Base-by-base conservation (phyloP, 2,888 invertebrate species). In the Eucriotettix oculatus region DNA sequence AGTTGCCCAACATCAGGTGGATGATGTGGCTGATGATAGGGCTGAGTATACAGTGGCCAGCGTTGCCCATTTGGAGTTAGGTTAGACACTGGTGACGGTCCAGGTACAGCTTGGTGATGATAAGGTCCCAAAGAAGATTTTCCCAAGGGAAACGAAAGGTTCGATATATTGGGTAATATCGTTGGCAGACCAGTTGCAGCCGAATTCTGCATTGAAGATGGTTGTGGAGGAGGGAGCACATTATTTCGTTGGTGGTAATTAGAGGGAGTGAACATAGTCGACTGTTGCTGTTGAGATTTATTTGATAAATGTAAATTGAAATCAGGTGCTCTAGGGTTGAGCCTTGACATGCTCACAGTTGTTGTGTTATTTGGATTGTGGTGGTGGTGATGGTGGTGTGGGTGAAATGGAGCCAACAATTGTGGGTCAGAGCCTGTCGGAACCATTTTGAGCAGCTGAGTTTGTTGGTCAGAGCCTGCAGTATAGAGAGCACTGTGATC, bases 241-340 rank as follows among this genome's bases (percentile, higher is more conserved):
- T 62, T 62, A 42, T 63, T 63, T 10, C 41, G 62, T 14, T 41
- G 60, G 14, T 16, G 58, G 29, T 56, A 48, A 10, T 42, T 55
- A 1, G 41, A 54, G n/a, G 43, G 54, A 16, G 54, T 52, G 41
- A 56, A 59, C 44, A 57, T 60, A 10, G 12, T 53, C 17, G 44
- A 60, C 42, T 60, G 70, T 67, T 9, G 72, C 67, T 10, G 69
- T 67, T 29, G 72, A 67, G 68, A 59, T 66, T 69, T 66, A 71
- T 71, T 58, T 72, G 67, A 64, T 75, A 77, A 41, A 76, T 67
- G 52, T 78, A 75, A 64, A 0, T 84, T 80, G 70, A 89, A 90
- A 68, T 87, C 86, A 0, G 89, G 87, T 9, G 89, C 88, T 66
- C 89, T 83, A 0, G 89, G 87, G 73, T 90, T 91, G 52, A 90